phyloP scores from a whole-genome alignment of 2,113 vertebrate genomes.

The Verasper variegatus region DNA sequence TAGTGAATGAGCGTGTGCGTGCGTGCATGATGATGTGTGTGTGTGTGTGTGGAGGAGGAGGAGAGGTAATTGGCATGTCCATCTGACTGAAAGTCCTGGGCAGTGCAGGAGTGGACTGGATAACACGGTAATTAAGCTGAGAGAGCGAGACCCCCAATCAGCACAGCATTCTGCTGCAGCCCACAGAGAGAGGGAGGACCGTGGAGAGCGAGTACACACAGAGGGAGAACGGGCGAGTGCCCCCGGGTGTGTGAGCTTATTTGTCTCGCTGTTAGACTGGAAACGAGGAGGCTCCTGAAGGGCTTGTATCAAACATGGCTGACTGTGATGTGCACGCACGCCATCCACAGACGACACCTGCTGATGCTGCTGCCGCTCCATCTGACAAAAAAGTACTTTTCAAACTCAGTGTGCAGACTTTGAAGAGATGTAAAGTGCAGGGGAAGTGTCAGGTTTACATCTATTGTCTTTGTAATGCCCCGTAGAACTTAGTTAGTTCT shows the following conservation, averaged over 20 bases:
- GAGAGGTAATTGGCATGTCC: slow-evolving; percentile 67
- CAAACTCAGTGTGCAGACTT: too few relatives aligned
- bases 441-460: background rate
- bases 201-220: slow-evolving; percentile 28
- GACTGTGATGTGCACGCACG: slow-evolving; percentile 19
- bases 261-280: slow-evolving; percentile 55
- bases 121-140: slow-evolving; percentile 67
- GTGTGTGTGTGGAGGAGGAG: slow-evolving; percentile 7
- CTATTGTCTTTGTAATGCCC: too few relatives aligned
- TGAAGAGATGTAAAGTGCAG: background rate
- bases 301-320: slow-evolving; percentile 23
- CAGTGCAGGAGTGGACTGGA: slow-evolving; percentile 64
- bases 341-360: slow-evolving; percentile 27
- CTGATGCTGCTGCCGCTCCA: slow-evolving; percentile 9
- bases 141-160: slow-evolving; percentile 61
- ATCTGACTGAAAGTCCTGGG: slow-evolving; percentile 58
- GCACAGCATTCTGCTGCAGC: slow-evolving; percentile 43
- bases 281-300: slow-evolving; percentile 29
- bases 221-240: slow-evolving; percentile 22
- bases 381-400: background rate
- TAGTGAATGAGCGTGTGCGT: slow-evolving; percentile 23
- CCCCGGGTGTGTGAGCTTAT: slow-evolving; percentile 58
- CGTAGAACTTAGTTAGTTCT: too few relatives aligned
- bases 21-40: background rate
- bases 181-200: slow-evolving; percentile 47